These are phyloP conservation scores for Oppia nitens DNA, from an alignment of 1,140 invertebrate genomes.

Conservation along the genomic window DNA sequence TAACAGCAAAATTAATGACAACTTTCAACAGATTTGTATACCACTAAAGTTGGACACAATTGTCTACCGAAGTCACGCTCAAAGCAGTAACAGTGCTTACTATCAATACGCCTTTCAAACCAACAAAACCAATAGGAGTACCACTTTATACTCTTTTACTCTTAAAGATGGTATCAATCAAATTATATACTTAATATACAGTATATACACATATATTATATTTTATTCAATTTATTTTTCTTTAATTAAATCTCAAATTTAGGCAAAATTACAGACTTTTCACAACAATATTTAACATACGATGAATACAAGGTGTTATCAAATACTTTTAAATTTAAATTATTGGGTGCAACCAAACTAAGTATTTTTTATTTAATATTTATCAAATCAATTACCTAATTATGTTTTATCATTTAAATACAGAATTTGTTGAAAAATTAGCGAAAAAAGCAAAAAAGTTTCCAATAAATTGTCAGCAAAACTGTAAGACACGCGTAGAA, in stretches of 20 bases:
- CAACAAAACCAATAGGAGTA: constrained; percentile 7
- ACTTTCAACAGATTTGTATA: not conserved
- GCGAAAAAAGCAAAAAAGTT: not conserved
- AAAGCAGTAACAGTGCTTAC: constrained; percentile 15
- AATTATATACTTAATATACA: too few species aligned
- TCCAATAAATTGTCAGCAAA: not conserved
- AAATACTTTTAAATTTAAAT: constrained; percentile 21
- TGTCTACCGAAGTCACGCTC: constrained; percentile 12
- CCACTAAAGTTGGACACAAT: not conserved
- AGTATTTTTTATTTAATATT: constrained; percentile 19
- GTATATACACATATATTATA: constrained; percentile 11
- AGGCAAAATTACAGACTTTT: constrained; percentile 18
- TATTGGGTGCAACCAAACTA: constrained; percentile 23
- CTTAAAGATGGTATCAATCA: not conserved
- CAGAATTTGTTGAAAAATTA: constrained; percentile 1
- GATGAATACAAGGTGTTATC: constrained; percentile 20
- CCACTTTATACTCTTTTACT: constrained; percentile 3
- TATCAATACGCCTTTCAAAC: constrained; percentile 18
- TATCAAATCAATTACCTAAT: too few species aligned
- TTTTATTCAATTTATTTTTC: not conserved
- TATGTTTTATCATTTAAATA: not conserved
- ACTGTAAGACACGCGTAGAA: not conserved
- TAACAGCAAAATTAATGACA: not conserved
- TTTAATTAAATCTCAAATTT: not conserved
- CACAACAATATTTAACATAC: constrained; percentile 21